Conservation (phyloP, 2,113 vertebrate genomes). For the Chloropsis hardwickii region DNA sequence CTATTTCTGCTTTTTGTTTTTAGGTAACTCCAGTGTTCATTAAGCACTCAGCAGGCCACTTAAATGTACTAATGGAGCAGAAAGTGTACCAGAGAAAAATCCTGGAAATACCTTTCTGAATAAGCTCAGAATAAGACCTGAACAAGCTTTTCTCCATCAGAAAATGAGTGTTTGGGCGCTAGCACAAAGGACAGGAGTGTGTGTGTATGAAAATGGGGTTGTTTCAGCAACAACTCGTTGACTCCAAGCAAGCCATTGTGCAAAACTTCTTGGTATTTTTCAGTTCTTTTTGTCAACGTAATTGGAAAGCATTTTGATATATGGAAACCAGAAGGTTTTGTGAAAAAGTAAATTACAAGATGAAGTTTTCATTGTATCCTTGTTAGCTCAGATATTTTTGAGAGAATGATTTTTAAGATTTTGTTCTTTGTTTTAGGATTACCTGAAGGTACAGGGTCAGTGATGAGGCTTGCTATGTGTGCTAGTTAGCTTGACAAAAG, state of each 20-base stretch:
- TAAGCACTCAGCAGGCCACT: not conserved
- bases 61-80: not conserved
- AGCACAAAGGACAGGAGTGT: accelerated
- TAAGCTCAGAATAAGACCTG: not conserved
- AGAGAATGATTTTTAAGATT: not conserved
- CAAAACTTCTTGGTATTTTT: not conserved
- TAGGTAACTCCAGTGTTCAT: not conserved
- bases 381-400: not conserved
- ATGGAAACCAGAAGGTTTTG: not conserved
- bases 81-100: not conserved
- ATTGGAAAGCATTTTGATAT: not conserved
- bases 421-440: not conserved
- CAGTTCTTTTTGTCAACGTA: not conserved
- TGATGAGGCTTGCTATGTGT: not conserved
- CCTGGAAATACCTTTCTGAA: not conserved
- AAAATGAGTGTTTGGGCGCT: not conserved
- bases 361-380: not conserved
- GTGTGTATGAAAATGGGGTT: not conserved
- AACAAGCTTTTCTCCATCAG: not conserved
- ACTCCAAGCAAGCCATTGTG: not conserved
- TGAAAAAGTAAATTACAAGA: not conserved
- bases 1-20: not conserved
- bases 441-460: not conserved
- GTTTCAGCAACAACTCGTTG: not conserved
- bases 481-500: not conserved